Base-by-base conservation (phyloP, 1,140 invertebrate species). In the Sitobion miscanthi region DNA sequence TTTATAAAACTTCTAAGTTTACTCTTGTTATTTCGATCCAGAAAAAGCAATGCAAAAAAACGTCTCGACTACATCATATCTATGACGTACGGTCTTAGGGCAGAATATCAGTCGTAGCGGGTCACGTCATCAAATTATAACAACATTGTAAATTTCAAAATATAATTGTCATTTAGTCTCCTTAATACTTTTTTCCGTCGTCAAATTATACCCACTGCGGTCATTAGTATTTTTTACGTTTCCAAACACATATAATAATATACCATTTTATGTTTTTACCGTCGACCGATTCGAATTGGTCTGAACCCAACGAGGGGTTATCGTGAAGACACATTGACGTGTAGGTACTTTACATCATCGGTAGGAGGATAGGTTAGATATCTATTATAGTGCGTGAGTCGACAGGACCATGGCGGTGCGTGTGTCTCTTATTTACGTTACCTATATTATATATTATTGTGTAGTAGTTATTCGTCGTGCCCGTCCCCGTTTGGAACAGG, bases 371-470 rank as follows among this genome's bases (percentile, higher is more conserved):
- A 35, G 62, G 62, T 77, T 77, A 77, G 62, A 77, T 77, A 77
- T 77, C 62, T 77, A 77, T 77, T 77, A 77, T 77, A n/a, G 62
- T 77, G 62, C 62, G 62, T 77, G 62, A 77, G 62, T 77, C 62
- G 62, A 77, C 62, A 77, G 14, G 62, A 77, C 62, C 30, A 3
- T 1, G 62, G 62, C 62, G 62, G 62, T n/a, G 1, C 30, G 62
- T 77, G 30, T 77, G 14, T 77, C 30, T 77, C 62, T 77, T 35
- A 77, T 69, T 69, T 69, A n/a, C n/a, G 62, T 77, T 77, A n/a
- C 0, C n/a, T 69, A 69, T 17, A 77, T 6, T 17, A 77, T 6
- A 77, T 4, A 69, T 77, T n/a, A 77, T 77, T 77, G 5, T 77
- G 14, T 17, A 77, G 30, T 77, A 77, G n/a, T 69, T n/a, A 17